Percentiles rank a stretch among this genome's conserved stretches.
Evolutionary conservation across 1,140 invertebrate genomes (phyloP).

Genomic region (Ceratoteleas bidentatus): DNA sequence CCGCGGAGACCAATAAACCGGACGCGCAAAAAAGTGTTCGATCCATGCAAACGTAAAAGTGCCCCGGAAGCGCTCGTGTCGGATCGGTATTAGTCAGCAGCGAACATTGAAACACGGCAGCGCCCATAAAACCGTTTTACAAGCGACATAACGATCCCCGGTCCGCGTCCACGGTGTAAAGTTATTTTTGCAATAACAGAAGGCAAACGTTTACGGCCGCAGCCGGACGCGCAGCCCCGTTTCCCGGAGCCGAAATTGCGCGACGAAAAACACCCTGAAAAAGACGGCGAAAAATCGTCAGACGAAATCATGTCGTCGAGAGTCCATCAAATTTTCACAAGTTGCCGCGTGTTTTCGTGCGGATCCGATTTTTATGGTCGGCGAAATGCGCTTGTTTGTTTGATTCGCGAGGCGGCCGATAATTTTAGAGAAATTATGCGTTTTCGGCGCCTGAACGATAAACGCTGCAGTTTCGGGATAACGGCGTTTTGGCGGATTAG

Average conservation of each 20-base stretch:
- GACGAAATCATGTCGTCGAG: not conserved
- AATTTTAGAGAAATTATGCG: not conserved
- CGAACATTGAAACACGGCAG: constrained; percentile 53
- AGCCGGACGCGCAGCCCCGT: constrained; percentile 19
- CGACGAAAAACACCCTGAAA: no score
- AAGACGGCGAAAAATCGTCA: no score
- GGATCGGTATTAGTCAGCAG: constrained; percentile 44
- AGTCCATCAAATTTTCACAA: not conserved
- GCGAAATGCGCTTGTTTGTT: constrained; percentile 11
- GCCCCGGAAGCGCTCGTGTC: constrained; percentile 31
- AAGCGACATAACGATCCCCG: constrained; percentile 53
- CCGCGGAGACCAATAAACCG: constrained; percentile 51
- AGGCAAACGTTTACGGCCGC: constrained; percentile 60
- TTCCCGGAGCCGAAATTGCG: not conserved
- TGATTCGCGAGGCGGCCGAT: constrained; percentile 6
- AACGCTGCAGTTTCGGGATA: constrained; percentile 35
- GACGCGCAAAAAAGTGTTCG: constrained; percentile 30
- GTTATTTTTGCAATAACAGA: constrained; percentile 65
- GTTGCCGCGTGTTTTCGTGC: constrained; percentile 1
- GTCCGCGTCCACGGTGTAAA: constrained; percentile 44
- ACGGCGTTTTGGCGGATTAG: constrained; percentile 50
- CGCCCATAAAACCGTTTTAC: constrained; percentile 63
- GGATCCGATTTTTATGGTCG: not conserved
- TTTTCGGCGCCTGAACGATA: constrained; percentile 1
- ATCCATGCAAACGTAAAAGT: constrained; percentile 59